These are phyloP conservation scores for Andrena camellia DNA, from an alignment of 2,888 invertebrate species.

Conservation along the genomic window DNA sequence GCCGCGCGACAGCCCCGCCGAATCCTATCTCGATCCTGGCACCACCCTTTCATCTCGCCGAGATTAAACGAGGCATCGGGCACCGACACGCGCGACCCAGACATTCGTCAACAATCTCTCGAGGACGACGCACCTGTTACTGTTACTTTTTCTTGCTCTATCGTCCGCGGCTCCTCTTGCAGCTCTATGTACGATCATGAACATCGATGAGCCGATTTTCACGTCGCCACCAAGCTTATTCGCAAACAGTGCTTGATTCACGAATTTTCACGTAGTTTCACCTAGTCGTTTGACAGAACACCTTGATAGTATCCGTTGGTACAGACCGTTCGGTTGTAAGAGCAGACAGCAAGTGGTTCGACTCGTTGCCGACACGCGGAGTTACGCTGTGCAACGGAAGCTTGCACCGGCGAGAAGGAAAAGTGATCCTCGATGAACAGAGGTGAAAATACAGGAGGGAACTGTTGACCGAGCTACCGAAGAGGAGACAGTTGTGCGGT, in stretches of 20 bases:
- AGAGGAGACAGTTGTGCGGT: not conserved
- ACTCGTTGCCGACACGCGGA: not conserved
- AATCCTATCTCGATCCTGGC: not conserved
- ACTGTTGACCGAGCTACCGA: too few relatives aligned
- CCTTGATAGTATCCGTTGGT: not conserved
- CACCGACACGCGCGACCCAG: not conserved
- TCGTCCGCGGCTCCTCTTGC: not conserved
- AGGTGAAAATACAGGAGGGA: not conserved
- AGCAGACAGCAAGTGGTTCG: not conserved
- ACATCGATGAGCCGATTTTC: not conserved
- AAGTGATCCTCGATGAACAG: not conserved
- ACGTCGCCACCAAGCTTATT: not conserved
- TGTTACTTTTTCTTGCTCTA: not conserved
- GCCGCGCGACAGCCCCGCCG: slow-evolving; percentile 25
- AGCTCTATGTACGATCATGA: slow-evolving; percentile 5
- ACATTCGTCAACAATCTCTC: not conserved
- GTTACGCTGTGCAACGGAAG: not conserved
- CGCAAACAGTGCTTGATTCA: not conserved
- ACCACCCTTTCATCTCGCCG: not conserved
- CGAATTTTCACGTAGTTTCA: not conserved
- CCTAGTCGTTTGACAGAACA: not conserved
- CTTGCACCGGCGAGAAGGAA: not conserved
- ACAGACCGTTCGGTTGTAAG: not conserved
- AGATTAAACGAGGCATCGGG: not conserved
- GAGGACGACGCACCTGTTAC: not conserved